Evolutionary conservation across 2,797 vertebrate genomes (phyloP), one percentile per base, ranked within the genome.

Genomic region (Rhinoraja longicauda): DNA sequence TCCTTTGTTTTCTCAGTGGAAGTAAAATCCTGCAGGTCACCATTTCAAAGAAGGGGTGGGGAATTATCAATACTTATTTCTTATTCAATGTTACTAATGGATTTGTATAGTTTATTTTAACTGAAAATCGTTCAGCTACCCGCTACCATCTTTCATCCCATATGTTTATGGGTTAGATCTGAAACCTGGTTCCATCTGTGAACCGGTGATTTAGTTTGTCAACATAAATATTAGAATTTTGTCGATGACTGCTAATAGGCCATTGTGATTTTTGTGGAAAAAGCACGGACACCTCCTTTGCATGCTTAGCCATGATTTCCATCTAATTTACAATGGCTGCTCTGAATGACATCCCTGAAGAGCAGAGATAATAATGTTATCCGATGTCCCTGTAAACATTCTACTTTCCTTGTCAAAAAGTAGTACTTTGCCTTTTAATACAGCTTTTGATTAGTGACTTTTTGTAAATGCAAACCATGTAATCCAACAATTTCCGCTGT

Each of bases 401-500:
- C 59, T 36, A 32, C 32, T 88, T 17, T 21, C 10, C 84, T 88
- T 88, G 84, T 88, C 84, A 88, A 36, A 88, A 67, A 67, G 59
- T 88, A 67, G 15, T 62, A 36, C n/a, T 64, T 88, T 57, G 13
- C 59, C 29, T 5, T 1, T 64, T 86, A 29, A 62, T 59, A 67
- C 82, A 62, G 53, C n/a, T 86, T 62, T n/a, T 13, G 53, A 57
- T n/a, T 86, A 86, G 82, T 86, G 82, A 86, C 26, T 62, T 86
- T 86, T 86, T 62, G 82, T 62, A 59, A 86, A 59, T 86, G 26
- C 57, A 62, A 62, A 62, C 57, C 57, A 86, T 62, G 62, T 88
- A 88, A 67, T 88, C n/a, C 84, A 88, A 59, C 59, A 64, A 88
- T 32, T 88, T 88, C 84, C 84, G n/a, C 15, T 64, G 59, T 88